phyloP scores from a whole-genome alignment of 2,113 vertebrate species.

The Opisthocomus hoazin region DNA sequence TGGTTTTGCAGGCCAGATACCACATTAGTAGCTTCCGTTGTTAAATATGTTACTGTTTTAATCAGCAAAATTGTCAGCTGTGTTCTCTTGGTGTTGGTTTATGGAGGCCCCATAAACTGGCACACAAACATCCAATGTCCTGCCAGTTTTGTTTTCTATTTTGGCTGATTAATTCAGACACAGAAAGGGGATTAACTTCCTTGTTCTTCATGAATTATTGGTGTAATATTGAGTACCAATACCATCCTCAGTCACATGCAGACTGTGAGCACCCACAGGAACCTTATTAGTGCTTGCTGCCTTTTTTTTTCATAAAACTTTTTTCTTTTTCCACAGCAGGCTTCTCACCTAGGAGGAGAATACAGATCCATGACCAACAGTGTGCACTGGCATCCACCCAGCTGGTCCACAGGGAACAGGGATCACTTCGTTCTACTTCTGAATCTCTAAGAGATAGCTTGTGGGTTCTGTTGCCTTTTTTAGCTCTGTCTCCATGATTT shows the following conservation, averaged over 20 bases:
- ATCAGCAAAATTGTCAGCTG: constrained; percentile 20
- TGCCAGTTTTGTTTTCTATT: constrained; percentile 30
- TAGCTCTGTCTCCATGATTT: constrained; percentile 32
- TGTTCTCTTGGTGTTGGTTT: constrained; percentile 27
- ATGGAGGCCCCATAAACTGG: neutral
- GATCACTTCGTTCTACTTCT: neutral
- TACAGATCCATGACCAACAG: accelerated
- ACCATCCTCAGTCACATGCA: neutral
- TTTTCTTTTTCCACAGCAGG: neutral
- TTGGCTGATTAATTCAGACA: neutral
- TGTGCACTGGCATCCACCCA: neutral
- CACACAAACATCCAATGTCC: neutral
- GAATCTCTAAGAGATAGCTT: neutral
- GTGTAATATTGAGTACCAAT: neutral
- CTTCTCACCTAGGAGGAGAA: neutral
- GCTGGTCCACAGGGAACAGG: neutral
- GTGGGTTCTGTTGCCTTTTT: constrained; percentile 29
- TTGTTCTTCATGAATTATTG: neutral
- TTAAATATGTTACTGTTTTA: constrained; percentile 47
- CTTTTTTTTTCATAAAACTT: neutral
- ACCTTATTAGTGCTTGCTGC: neutral
- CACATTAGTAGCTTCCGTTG: constrained; percentile 37
- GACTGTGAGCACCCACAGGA: neutral
- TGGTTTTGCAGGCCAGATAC: neutral
- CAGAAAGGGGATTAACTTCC: neutral